These are phyloP conservation scores for Athene cunicularia DNA, from an alignment of 2,113 vertebrate genomes.

Conservation along the genomic window DNA sequence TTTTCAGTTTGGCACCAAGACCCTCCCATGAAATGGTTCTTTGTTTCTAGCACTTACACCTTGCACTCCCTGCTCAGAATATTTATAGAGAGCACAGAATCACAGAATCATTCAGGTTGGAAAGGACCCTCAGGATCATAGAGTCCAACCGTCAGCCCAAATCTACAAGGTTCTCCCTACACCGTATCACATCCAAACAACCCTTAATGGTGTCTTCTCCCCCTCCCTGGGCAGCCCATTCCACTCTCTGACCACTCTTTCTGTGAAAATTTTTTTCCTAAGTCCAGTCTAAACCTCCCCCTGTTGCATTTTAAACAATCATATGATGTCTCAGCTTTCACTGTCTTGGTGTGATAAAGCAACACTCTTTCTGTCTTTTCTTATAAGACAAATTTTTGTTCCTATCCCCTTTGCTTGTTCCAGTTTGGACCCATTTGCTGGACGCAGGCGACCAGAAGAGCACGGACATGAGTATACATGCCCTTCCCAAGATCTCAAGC, in stretches of 20 bases:
- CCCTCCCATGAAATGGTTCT: not conserved
- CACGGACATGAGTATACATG: accelerated
- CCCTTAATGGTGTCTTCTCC: too few relatives aligned
- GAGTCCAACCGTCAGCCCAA: too few relatives aligned
- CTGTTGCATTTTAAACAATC: not conserved
- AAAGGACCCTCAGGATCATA: too few relatives aligned
- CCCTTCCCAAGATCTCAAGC: not conserved
- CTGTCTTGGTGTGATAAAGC: not conserved
- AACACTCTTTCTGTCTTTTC: not conserved
- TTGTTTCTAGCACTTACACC: not conserved
- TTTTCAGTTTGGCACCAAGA: not conserved
- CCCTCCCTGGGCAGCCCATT: too few relatives aligned
- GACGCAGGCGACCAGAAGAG: not conserved
- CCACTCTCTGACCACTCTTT: too few relatives aligned
- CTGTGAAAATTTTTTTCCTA: too few relatives aligned
- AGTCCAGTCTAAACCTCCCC: too few relatives aligned
- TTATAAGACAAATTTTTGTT: not conserved
- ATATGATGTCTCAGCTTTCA: not conserved
- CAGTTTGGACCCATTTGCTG: not conserved
- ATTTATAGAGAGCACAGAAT: not conserved
- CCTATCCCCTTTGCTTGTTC: not conserved
- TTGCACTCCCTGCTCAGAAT: not conserved
- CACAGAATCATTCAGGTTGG: too few relatives aligned
- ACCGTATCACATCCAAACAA: too few relatives aligned
- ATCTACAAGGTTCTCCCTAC: too few relatives aligned